Percentiles rank a stretch among this genome's conserved stretches.
phyloP scores from a whole-genome alignment of 2,888 invertebrate genomes.

The Tanypteryx hageni region DNA sequence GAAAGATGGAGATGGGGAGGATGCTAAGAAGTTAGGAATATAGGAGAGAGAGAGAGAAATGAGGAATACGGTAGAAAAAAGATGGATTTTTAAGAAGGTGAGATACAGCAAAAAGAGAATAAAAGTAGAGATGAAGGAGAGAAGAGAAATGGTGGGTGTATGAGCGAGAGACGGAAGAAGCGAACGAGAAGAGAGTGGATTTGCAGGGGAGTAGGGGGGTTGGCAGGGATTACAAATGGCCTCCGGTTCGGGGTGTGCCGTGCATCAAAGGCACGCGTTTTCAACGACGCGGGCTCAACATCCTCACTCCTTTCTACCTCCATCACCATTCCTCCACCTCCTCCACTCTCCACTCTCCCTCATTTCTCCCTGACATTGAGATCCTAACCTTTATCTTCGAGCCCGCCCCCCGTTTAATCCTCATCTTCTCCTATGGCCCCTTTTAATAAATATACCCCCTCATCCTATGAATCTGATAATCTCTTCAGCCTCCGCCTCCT shows the following conservation, averaged over 20 bases:
- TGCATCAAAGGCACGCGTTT: slow-evolving; percentile 6
- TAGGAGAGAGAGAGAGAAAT: too few species aligned
- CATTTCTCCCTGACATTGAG: neutral
- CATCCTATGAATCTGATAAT: neutral
- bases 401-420: too few species aligned
- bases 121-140: neutral
- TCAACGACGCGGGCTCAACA: neutral
- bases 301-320: neutral
- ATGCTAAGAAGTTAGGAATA: too few species aligned
- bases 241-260: neutral
- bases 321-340: neutral
- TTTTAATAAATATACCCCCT: neutral
- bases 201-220: neutral
- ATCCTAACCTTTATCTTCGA: neutral
- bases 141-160: neutral
- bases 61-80: too few species aligned
- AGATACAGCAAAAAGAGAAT: too few species aligned
- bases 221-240: slow-evolving; percentile 21
- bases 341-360: neutral
- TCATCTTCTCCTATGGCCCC: too few species aligned
- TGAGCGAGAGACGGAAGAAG: neutral
- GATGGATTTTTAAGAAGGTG: too few species aligned
- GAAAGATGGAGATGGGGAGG: too few species aligned
- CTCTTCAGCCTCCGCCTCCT: neutral
- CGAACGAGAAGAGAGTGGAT: neutral